These are phyloP conservation scores for Torymus tubicola DNA, from an alignment of 2,888 invertebrate species.

Conservation along the genomic window DNA sequence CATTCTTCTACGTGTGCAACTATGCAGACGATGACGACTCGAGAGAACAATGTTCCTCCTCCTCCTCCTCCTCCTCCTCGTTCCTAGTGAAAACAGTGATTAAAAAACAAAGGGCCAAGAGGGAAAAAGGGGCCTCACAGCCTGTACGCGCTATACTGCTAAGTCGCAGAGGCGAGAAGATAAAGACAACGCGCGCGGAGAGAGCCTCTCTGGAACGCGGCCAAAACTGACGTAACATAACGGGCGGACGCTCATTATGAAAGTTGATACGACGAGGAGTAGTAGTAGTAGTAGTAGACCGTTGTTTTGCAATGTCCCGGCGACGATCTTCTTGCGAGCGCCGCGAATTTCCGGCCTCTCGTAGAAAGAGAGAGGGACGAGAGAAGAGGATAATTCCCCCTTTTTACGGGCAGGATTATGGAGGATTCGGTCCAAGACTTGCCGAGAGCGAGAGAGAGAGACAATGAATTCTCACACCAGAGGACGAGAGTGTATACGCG, in stretches of 20 bases:
- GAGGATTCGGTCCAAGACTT: conserved; percentile 15
- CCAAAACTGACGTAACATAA: conserved; percentile 70
- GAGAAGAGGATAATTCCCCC: conserved; percentile 45
- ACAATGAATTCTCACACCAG: conserved; percentile 39
- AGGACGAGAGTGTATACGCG: not conserved
- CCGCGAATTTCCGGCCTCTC: conserved; percentile 63
- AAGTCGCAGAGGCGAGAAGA: too few species aligned
- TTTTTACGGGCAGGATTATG: conserved; percentile 42
- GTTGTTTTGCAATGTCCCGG: conserved; percentile 70
- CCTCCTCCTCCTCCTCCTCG: too few species aligned
- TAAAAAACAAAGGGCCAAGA: too few species aligned
- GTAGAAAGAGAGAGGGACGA: conserved; percentile 13
- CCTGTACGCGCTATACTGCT: too few species aligned
- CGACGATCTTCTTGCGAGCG: conserved; percentile 63
- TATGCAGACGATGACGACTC: too few species aligned
- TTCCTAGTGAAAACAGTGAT: too few species aligned
- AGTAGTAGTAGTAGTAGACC: too few species aligned
- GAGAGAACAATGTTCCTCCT: too few species aligned
- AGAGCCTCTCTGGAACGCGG: conserved; percentile 65
- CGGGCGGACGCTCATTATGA: conserved; percentile 70
- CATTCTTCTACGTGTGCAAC: too few species aligned
- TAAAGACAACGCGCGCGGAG: not conserved
- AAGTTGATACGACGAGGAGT: conserved; percentile 68
- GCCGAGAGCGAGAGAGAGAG: not conserved
- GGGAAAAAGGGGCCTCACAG: too few species aligned